Evolutionary conservation across 2,113 vertebrate species (phyloP).

Genomic region (Microtus ochrogaster): DNA sequence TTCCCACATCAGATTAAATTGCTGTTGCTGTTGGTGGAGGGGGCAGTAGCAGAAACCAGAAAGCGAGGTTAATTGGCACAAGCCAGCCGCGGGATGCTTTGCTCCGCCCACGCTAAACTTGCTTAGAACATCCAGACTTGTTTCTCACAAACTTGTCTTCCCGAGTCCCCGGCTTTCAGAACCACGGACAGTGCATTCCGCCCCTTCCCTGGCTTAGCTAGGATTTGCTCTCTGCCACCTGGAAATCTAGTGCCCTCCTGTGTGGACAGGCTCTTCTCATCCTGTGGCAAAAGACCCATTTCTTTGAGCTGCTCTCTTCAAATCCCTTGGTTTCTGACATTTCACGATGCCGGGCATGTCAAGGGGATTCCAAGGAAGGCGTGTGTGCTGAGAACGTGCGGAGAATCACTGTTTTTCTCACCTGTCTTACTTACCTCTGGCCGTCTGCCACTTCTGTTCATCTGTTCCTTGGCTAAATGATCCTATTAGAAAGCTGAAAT

Average conservation of each 20-base stretch:
- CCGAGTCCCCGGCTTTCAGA: not conserved
- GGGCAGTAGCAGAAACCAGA: not conserved
- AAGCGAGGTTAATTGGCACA: slow-evolving; percentile 16
- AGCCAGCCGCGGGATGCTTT: not conserved
- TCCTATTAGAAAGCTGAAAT: slow-evolving; percentile 36
- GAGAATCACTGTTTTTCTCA: not conserved
- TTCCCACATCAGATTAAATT: not conserved
- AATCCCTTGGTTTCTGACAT: slow-evolving; percentile 53
- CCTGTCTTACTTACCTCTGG: not conserved
- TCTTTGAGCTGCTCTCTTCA: not conserved
- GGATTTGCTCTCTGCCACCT: slow-evolving; percentile 17
- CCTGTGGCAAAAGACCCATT: not conserved
- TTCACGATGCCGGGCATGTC: not conserved
- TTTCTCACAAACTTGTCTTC: not conserved
- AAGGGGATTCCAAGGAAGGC: not conserved
- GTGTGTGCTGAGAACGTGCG: not conserved
- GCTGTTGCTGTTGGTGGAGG: not conserved
- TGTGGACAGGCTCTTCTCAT: not conserved
- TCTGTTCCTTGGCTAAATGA: slow-evolving; percentile 54
- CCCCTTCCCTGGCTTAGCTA: not conserved
- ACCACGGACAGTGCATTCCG: not conserved
- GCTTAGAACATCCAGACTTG: not conserved
- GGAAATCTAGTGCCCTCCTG: not conserved
- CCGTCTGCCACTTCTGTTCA: slow-evolving; percentile 41
- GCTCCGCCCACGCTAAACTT: slow-evolving; percentile 14